phyloP scores from a whole-genome alignment of 2,888 invertebrate genomes.

The Pogonocherus hispidulus region DNA sequence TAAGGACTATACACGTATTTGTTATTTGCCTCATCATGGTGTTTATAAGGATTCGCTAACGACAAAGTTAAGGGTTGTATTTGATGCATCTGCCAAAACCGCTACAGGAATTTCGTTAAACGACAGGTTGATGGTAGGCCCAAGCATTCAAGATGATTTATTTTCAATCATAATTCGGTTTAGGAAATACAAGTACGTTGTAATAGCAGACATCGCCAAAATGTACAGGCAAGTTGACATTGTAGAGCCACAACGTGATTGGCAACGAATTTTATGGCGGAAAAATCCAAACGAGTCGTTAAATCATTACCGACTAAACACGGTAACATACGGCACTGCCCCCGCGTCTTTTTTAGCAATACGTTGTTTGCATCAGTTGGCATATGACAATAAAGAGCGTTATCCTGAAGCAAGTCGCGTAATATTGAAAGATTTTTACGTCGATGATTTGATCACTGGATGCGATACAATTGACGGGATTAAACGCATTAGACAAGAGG shows the following conservation, averaged over 20 bases:
- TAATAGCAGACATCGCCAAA: neutral
- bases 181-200: neutral
- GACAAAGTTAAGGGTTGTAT: slow-evolving; percentile 27
- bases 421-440: slow-evolving; percentile 11
- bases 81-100: slow-evolving; percentile 18
- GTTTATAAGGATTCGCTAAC: slow-evolving; percentile 23
- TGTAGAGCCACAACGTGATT: neutral
- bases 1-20: neutral
- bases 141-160: slow-evolving; percentile 21
- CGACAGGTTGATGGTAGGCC: slow-evolving; percentile 27
- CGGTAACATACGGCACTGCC: slow-evolving; percentile 11
- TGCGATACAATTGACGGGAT: neutral
- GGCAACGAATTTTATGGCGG: neutral
- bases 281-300: neutral
- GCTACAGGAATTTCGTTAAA: slow-evolving; percentile 26
- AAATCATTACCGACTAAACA: neutral
- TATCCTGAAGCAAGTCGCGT: slow-evolving; percentile 7
- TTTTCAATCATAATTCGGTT: neutral
- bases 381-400: neutral
- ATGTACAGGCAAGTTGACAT: neutral
- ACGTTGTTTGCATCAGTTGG: slow-evolving; percentile 10
- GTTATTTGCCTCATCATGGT: slow-evolving; percentile 28
- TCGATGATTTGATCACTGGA: slow-evolving; percentile 14
- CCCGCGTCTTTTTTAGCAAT: slow-evolving; percentile 19
- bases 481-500: neutral